phyloP scores from a whole-genome alignment of 1,140 invertebrate genomes.

The Sinella curviseta region DNA sequence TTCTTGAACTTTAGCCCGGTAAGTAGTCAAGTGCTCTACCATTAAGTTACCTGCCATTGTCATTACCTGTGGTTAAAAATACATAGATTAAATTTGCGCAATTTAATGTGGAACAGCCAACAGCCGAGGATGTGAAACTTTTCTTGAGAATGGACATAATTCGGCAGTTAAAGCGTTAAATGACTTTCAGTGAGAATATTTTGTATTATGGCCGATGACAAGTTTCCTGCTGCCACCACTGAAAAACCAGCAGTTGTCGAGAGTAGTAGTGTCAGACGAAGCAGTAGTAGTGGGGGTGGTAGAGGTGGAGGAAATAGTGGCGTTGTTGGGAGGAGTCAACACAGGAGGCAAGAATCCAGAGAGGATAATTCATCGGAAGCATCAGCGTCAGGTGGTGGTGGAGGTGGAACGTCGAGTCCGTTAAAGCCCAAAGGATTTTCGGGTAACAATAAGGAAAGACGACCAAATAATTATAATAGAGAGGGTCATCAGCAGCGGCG shows the following conservation, averaged over 20 bases:
- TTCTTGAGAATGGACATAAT: no score
- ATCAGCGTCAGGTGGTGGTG: not conserved
- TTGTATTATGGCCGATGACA: slow-evolving; percentile 6
- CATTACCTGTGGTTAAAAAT: no score
- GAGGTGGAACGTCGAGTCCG: not conserved
- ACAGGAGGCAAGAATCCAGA: no score
- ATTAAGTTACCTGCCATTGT: no score
- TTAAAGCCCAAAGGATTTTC: not conserved
- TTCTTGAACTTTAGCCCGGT: no score
- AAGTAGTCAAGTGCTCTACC: no score
- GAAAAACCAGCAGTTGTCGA: not conserved
- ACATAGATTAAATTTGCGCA: no score
- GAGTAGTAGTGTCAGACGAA: not conserved
- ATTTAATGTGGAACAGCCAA: no score
- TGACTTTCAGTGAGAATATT: no score
- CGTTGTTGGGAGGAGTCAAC: not conserved
- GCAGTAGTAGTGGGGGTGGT: not conserved
- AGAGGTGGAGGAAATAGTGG: not conserved
- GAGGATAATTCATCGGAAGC: not conserved
- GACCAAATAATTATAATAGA: not conserved
- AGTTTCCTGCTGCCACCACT: not conserved
- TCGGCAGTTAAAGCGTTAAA: no score
- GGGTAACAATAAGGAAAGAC: not conserved
- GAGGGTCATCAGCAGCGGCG: not conserved
- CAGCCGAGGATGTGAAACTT: no score